phyloP scores from a whole-genome alignment of 2,113 vertebrate genomes.

The Gavialis gangeticus region DNA sequence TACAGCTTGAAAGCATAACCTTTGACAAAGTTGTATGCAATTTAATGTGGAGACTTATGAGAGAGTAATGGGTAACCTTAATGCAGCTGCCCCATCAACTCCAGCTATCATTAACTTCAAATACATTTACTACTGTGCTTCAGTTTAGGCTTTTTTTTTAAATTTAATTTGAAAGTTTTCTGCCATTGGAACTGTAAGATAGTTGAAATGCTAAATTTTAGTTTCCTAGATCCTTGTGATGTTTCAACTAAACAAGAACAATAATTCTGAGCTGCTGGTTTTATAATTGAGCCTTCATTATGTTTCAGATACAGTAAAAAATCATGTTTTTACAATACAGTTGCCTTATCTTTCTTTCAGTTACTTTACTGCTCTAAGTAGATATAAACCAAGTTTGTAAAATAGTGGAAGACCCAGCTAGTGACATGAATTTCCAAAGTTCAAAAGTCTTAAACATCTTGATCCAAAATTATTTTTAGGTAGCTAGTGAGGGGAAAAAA shows the following conservation, averaged over 20 bases:
- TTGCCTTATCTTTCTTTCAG: background rate
- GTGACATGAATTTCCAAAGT: background rate
- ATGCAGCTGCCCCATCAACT: rapidly evolving
- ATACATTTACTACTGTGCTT: background rate
- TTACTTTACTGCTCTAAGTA: background rate
- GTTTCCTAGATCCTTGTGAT: background rate
- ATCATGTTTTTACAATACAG: background rate
- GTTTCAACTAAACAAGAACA: background rate
- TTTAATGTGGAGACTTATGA: background rate
- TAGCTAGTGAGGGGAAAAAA: background rate
- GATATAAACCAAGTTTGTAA: background rate
- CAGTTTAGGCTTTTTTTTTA: background rate
- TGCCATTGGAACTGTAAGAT: background rate
- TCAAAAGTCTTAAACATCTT: background rate
- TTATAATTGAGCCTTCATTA: background rate
- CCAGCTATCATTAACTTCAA: background rate
- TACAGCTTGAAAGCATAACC: too few species aligned
- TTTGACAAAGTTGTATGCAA: too few species aligned
- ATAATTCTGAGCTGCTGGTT: background rate
- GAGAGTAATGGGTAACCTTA: background rate
- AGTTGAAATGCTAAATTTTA: background rate
- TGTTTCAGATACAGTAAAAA: background rate
- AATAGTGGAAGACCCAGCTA: background rate
- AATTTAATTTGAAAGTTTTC: too few species aligned
- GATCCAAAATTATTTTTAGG: background rate